Evolutionary conservation across 2,113 vertebrate genomes (phyloP).

Genomic region (Chlorocebus sabaeus): DNA sequence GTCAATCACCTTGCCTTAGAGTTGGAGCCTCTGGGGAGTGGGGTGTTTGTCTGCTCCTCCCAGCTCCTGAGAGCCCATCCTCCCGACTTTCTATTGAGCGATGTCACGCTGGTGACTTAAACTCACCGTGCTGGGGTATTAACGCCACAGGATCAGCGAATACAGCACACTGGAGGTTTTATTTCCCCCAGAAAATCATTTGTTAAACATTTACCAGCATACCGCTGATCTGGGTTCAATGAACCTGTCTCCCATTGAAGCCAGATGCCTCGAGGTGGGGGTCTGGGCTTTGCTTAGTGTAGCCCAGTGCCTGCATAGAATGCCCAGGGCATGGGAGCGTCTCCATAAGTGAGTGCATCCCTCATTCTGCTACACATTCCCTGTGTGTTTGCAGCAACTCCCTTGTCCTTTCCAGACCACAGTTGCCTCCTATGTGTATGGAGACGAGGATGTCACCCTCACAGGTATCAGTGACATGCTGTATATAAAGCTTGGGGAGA

Average conservation of each 20-base stretch:
- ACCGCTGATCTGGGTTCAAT: not conserved
- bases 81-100: not conserved
- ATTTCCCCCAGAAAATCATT: not conserved
- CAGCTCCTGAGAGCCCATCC: not conserved
- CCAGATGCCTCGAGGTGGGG: not conserved
- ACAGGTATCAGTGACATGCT: not conserved
- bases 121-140: not conserved
- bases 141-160: not conserved
- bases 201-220: not conserved
- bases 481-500: not conserved
- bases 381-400: not conserved
- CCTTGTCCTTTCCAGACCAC: not conserved
- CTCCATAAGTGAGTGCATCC: not conserved
- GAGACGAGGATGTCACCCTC: not conserved
- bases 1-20: not conserved
- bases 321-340: not conserved
- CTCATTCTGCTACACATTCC: not conserved
- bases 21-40: not conserved
- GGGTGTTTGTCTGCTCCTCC: not conserved
- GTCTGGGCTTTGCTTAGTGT: not conserved
- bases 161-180: not conserved
- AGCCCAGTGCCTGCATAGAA: not conserved
- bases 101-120: not conserved
- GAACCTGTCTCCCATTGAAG: not conserved
- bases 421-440: not conserved